Base-by-base conservation (phyloP, 2,888 invertebrate genomes). In the Drosophila emarginata region DNA sequence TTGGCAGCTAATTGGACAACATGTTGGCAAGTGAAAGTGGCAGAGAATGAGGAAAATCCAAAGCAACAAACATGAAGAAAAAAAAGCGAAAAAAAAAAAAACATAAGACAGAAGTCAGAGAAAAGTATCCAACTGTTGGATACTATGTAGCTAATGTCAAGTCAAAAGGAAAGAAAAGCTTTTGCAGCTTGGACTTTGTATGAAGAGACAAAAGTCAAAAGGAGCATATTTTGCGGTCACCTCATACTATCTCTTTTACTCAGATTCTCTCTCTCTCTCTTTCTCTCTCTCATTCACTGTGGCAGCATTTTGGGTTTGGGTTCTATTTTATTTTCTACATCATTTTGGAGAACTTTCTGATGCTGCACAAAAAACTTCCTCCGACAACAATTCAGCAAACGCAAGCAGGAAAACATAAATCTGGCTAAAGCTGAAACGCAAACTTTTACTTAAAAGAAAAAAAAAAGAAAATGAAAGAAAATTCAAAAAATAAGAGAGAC, bases 321-420 rank as follows among this genome's bases (percentile, higher is more conserved):
- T 61, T 23, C n/a, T n/a, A 68, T 80, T 66, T 76, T 66, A 37
- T 64, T 56, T 15, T 71, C 61, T 74, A 76, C 74, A 73, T 80
- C 68, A 76, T 76, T 78, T 71, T 72, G 37, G 21, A 58, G 52
- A 78, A 78, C 67, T 75, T 74, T 75, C 70, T 87, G 86, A 79
- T 85, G 88, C 80, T 79, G 82, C 86, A 88, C 83, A 84, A 84
- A 83, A 83, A 84, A 84, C 88, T 88, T 84, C 88, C 83, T 84
- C 88, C 83, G 86, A 86, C 88, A 84, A 82, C 83, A 87, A 87
- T 84, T 82, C 86, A 83, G 84, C 84, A 86, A 88, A 86, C 88
- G 84, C 84, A 84, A 86, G 88, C 84, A 84, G 84, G 88, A 84
- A 84, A 84, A 84, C 84, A 88, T 84, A 88, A 84, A 84, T 84